phyloP scores from a whole-genome alignment of 2,113 vertebrate species.

The Murina feae region DNA sequence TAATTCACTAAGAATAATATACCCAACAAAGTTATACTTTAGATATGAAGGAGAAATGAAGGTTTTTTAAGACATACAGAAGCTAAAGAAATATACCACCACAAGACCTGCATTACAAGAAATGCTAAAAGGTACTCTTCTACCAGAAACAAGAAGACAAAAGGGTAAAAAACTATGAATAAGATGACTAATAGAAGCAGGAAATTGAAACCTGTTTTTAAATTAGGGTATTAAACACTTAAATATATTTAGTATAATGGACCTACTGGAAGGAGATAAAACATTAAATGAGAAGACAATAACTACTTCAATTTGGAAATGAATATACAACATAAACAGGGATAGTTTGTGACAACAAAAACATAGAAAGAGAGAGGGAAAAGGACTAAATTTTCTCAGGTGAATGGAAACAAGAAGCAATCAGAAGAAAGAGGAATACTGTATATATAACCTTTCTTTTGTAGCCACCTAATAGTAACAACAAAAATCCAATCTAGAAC shows the following conservation, averaged over 20 bases:
- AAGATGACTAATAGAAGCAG: background rate
- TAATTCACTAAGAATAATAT: background rate
- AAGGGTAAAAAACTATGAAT: background rate
- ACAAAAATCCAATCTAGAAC: background rate
- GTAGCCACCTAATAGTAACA: background rate
- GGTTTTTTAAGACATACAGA: background rate
- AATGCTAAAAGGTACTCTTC: background rate
- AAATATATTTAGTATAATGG: background rate
- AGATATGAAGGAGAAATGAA: background rate
- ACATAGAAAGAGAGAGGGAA: background rate
- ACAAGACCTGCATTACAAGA: background rate
- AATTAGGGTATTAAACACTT: background rate
- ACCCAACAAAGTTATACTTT: background rate
- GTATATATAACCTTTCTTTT: background rate
- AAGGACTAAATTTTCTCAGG: background rate
- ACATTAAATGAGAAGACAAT: background rate
- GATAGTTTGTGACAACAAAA: background rate
- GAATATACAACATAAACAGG: background rate
- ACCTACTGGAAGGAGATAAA: background rate
- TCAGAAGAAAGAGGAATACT: background rate
- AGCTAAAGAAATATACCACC: background rate
- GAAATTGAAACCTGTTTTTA: background rate
- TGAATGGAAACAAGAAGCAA: background rate
- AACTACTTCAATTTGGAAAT: background rate
- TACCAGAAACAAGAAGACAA: background rate